Base-by-base conservation (phyloP, 2,797 vertebrate species). In the Rachycentron canadum region DNA sequence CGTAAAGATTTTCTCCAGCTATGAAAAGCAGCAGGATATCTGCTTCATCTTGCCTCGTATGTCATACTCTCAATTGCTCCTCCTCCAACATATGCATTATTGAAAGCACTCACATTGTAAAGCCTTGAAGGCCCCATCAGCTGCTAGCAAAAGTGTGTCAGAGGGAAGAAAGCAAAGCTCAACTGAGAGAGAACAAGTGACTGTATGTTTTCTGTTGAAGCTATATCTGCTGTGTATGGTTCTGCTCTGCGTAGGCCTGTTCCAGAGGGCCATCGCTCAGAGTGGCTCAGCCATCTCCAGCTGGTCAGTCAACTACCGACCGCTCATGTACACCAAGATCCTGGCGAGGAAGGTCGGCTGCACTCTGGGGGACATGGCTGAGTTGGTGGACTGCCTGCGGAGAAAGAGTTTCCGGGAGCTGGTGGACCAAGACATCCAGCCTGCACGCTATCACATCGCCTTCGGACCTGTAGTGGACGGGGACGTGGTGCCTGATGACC, bases 391-490 rank as follows among this genome's bases (percentile, higher is more conserved):
- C 56, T 99, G 98, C 77, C 95, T 99, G 1, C 93, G 97, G 34
- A 94, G 94, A 38, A 98, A 99, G 76, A 95, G 95, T 58, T 97
- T 96, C 91, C 93, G 97, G 1, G 97, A 98, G 74, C 88, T 99
- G 67, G 97, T 99, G 81, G 97, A 98, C 92, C 97, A 99, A 83
- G 98, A 99, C 65, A 97, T 99, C 34, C 97, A 98, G 84, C 98
- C 97, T 0, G 97, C 97, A 1, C 96, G 97, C 25, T 99, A 99
- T 92, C 97, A 99, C 87, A 96, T 99, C 1, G 98, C 97, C 38
- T 99, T 99, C 0, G 98, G 98, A 10, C 98, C 98, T 0, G 98
- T 99, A 76, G 97, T 99, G 59, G 98, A 99, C 0, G 98, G 98
- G 0, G 98, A 99, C 1, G 97, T 99, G 26, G 96, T 99, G 23